Evolutionary conservation across 1,140 invertebrate species (phyloP).

Genomic region (Macrotrachela quadricornifera): DNA sequence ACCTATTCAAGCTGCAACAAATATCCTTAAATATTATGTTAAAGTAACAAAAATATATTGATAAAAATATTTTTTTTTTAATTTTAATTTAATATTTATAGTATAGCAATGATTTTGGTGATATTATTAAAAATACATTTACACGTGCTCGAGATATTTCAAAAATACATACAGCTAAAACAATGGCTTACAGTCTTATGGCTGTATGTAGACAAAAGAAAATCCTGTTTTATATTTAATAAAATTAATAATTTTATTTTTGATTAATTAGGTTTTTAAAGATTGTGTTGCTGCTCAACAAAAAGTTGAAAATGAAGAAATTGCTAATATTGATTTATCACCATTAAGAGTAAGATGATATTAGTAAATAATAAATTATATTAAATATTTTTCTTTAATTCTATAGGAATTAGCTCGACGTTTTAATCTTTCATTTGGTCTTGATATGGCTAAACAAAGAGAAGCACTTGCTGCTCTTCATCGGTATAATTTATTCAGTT

Average conservation of each 20-base stretch:
- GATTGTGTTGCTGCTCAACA: neutral
- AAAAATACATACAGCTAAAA: conserved; percentile 80
- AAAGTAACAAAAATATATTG: conserved; percentile 39
- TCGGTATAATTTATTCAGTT: conserved; percentile 19
- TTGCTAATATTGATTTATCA: too few species aligned
- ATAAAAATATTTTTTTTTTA: neutral
- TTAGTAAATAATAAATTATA: neutral
- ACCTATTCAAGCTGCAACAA: conserved; percentile 65
- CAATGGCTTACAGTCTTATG: conserved; percentile 43
- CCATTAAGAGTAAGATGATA: neutral
- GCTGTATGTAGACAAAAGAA: too few species aligned
- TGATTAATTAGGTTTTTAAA: too few species aligned
- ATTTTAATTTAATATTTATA: conserved; percentile 24
- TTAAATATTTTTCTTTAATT: conserved; percentile 4
- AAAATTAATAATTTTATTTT: too few species aligned
- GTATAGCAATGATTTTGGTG: conserved; percentile 97
- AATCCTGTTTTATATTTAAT: too few species aligned
- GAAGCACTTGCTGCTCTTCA: conserved; percentile 87
- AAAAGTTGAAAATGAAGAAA: neutral
- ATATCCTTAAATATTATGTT: conserved; percentile 90
- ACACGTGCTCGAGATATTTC: conserved; percentile 90
- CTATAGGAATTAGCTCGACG: conserved; percentile 70
- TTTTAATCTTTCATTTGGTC: conserved; percentile 84
- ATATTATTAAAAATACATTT: conserved; percentile 90
- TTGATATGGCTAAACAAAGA: conserved; percentile 86